Evolutionary conservation across 2,888 invertebrate species (phyloP).

Genomic region (Blastobasis adustella): DNA sequence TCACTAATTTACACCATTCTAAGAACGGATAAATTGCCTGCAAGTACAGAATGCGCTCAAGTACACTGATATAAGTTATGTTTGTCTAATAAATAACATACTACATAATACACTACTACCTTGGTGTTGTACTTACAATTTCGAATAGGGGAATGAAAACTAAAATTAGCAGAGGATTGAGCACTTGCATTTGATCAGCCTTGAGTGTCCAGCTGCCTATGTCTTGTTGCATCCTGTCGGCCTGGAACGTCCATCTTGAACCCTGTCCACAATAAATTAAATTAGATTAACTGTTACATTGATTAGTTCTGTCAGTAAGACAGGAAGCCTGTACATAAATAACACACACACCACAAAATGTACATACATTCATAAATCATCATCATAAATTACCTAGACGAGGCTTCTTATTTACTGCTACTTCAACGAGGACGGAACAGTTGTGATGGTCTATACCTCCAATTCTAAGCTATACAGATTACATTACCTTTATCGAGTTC

Average conservation of each 20-base stretch:
- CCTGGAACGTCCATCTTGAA: slow-evolving; percentile 95
- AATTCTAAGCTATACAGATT: too few species aligned
- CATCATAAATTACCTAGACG: too few species aligned
- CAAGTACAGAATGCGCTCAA: slow-evolving; percentile 12
- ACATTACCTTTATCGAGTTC: too few species aligned
- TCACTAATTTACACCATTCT: slow-evolving; percentile 78
- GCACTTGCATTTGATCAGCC: slow-evolving; percentile 96
- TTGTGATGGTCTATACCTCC: too few species aligned
- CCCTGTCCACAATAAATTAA: slow-evolving; percentile 66
- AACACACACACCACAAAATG: too few species aligned
- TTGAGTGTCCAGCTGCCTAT: slow-evolving; percentile 83
- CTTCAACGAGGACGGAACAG: too few species aligned
- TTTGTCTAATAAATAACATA: not conserved
- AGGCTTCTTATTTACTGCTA: too few species aligned
- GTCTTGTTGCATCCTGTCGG: slow-evolving; percentile 89
- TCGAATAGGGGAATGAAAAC: slow-evolving; percentile 90
- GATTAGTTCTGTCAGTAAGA: too few species aligned
- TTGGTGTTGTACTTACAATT: slow-evolving; percentile 49
- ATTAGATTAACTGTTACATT: too few species aligned
- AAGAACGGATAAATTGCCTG: slow-evolving; percentile 86
- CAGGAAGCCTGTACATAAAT: too few species aligned
- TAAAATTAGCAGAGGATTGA: slow-evolving; percentile 91
- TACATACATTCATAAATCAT: too few species aligned
- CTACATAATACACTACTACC: too few species aligned
- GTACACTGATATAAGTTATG: not conserved